Evolutionary conservation across 92 coral and sea anemone genomes (phyloP).

Genomic region (Metridium senile): DNA sequence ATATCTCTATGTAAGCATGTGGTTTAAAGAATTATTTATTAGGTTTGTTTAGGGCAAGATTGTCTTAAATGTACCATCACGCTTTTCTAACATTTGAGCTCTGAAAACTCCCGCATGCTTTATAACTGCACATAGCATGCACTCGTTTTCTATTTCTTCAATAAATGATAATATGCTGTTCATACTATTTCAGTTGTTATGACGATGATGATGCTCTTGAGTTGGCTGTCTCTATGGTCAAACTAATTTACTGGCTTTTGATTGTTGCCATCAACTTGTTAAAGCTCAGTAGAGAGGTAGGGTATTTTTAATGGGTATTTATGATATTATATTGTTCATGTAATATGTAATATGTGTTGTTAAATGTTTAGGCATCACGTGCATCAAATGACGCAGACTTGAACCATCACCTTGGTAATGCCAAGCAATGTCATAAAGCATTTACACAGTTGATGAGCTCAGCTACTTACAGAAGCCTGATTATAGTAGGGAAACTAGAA

Average conservation of each 20-base stretch:
- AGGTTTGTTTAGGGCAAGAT: no score
- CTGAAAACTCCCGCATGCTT: no score
- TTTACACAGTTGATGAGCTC: constrained; percentile 90
- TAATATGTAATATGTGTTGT: neutral
- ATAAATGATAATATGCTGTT: no score
- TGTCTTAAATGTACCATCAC: neutral
- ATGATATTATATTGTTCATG: no score
- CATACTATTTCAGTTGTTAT: constrained; percentile 81
- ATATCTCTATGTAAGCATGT: no score
- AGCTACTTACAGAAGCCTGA: constrained; percentile 73
- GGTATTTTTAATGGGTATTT: neutral
- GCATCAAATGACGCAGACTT: constrained; percentile 28
- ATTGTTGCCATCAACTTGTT: constrained; percentile 85
- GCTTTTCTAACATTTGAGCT: neutral
- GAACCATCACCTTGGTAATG: constrained; percentile 66
- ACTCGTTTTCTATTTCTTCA: no score
- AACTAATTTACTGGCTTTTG: constrained; percentile 88
- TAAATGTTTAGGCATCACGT: constrained; percentile 43
- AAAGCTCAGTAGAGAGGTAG: constrained; percentile 84
- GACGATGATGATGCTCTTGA: constrained; percentile 78
- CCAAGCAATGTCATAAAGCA: constrained; percentile 74
- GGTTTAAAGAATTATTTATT: no score
- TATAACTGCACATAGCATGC: no score
- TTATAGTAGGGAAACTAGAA: constrained; percentile 91
- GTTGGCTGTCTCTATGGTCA: constrained; percentile 81